These are phyloP conservation scores for Colossoma macropomum DNA, from an alignment of 2,113 vertebrate genomes.

Conservation along the genomic window DNA sequence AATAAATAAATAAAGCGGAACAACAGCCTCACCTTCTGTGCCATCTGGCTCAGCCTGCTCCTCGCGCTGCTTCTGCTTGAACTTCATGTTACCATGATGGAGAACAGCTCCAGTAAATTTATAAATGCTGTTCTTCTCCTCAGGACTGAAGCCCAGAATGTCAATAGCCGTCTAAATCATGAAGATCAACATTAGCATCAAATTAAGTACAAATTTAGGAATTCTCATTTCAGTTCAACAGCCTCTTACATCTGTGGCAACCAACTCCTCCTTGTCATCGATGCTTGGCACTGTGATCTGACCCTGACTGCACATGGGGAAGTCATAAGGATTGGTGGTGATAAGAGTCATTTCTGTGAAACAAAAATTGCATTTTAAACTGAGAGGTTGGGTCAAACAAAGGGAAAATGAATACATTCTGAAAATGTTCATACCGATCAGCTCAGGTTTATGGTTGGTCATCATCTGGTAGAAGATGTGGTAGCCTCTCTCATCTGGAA, in stretches of 20 bases:
- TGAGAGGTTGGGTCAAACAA: neutral
- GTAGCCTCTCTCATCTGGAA: conserved; percentile 60
- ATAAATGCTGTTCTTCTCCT: conserved; percentile 67
- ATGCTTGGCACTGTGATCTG: conserved; percentile 86
- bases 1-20: conserved; percentile 51
- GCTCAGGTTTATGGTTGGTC: conserved; percentile 60
- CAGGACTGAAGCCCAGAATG: conserved; percentile 41
- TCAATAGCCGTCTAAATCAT: conserved; percentile 50
- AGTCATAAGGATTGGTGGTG: conserved; percentile 86
- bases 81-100: conserved; percentile 52
- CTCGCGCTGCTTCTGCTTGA: conserved; percentile 86
- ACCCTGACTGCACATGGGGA: conserved; percentile 82
- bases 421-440: conserved; percentile 45
- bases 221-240: neutral
- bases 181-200: neutral
- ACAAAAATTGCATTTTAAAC: conserved; percentile 26
- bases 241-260: conserved; percentile 84
- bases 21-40: conserved; percentile 80
- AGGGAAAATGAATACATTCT: neutral
- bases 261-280: conserved; percentile 84
- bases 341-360: conserved; percentile 68
- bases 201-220: neutral
- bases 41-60: conserved; percentile 90
- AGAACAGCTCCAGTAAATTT: conserved; percentile 89
- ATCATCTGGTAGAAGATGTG: conserved; percentile 65